A percentile compares a stretch with the other conserved stretches of the same genome.
Evolutionary conservation across 2,888 invertebrate genomes (phyloP).

Genomic region (Andrena minutula): DNA sequence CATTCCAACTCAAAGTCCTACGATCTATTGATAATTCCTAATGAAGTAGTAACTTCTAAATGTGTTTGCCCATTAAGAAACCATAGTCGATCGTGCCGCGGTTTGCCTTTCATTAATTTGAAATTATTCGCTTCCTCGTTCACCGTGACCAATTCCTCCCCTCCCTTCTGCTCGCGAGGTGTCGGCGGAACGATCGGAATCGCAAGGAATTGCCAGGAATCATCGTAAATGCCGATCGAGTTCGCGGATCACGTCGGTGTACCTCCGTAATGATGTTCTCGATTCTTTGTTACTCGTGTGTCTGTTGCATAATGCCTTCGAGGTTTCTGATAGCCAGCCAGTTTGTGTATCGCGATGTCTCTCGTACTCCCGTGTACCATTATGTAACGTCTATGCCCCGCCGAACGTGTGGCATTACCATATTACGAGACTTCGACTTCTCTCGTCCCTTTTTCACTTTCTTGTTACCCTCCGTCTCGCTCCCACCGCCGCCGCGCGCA

Average conservation of each 20-base stretch:
- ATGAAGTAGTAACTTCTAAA: not conserved
- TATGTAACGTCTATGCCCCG: constrained; percentile 69
- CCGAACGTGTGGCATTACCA: constrained; percentile 73
- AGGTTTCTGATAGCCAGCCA: constrained; percentile 72
- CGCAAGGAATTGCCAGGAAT: not conserved
- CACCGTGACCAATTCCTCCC: not conserved
- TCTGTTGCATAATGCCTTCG: constrained; percentile 72
- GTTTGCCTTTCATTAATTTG: not conserved
- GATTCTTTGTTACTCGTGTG: constrained; percentile 66
- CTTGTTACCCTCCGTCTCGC: constrained; percentile 15
- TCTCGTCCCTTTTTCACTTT: constrained; percentile 10
- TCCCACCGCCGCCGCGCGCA: not conserved
- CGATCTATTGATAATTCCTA: not conserved
- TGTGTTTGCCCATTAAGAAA: not conserved
- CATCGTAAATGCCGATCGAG: constrained; percentile 34
- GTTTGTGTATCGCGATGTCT: constrained; percentile 73
- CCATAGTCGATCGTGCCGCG: not conserved
- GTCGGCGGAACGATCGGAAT: not conserved
- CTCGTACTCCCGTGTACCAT: constrained; percentile 64
- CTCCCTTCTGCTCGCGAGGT: not conserved
- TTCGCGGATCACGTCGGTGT: constrained; percentile 39
- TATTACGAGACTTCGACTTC: constrained; percentile 69
- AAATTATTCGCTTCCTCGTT: not conserved
- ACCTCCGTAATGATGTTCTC: constrained; percentile 58
- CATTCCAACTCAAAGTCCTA: no score